These are phyloP conservation scores for Melanogrammus aeglefinus DNA, from an alignment of 2,797 vertebrate species.

Conservation along the genomic window DNA sequence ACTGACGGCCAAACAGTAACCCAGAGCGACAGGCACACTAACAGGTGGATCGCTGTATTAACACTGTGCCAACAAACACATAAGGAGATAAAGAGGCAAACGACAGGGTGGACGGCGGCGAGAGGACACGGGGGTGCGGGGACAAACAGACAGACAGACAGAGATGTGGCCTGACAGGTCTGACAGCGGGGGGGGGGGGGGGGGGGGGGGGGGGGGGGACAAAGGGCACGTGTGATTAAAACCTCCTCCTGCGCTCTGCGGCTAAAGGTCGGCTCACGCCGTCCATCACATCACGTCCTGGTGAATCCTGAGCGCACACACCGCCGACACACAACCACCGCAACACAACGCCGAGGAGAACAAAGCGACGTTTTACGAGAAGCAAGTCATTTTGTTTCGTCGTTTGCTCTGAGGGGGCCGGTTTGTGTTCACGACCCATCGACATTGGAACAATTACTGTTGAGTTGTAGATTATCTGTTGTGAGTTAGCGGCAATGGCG, in stretches of 20 bases:
- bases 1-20: too few relatives aligned
- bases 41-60: too few relatives aligned
- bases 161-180: constrained; percentile 38
- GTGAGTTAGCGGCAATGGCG: too few relatives aligned
- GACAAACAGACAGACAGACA: constrained; percentile 27
- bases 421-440: too few relatives aligned
- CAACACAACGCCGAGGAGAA: constrained; percentile 29
- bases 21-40: too few relatives aligned
- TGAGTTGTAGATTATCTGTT: too few relatives aligned
- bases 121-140: background rate
- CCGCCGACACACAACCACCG: constrained; percentile 16
- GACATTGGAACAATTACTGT: too few relatives aligned
- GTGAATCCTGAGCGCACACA: constrained; percentile 32
- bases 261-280: constrained; percentile 46
- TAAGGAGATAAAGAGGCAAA: too few relatives aligned
- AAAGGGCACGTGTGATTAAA: constrained; percentile 63
- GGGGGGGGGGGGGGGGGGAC: constrained; percentile 41
- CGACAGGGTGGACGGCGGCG: background rate
- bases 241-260: constrained; percentile 22
- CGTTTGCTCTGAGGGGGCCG: too few relatives aligned
- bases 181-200: constrained; percentile 31
- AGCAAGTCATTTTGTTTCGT: too few relatives aligned
- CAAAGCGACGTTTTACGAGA: background rate
- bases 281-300: constrained; percentile 1
- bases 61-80: too few relatives aligned